Percentiles rank a stretch among this genome's conserved stretches.
Conservation (phyloP, 2,113 vertebrate genomes). For the Ptyas mucosa region DNA sequence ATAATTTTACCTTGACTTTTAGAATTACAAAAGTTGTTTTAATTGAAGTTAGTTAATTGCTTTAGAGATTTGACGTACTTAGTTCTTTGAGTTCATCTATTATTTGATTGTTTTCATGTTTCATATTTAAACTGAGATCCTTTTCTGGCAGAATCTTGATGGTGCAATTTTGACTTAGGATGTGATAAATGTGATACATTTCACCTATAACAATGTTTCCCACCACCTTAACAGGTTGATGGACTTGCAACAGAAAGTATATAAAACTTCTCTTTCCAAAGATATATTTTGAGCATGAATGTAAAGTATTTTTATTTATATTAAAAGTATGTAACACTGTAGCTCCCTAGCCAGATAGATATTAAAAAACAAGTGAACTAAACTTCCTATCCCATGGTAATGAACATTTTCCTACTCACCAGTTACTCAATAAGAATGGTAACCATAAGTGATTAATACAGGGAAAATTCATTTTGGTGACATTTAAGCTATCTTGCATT, state of each 20-base stretch:
- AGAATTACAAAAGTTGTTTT: conserved; percentile 30
- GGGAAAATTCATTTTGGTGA: background rate
- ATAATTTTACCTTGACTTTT: background rate
- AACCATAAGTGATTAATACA: background rate
- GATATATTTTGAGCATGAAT: background rate
- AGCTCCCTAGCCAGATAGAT: background rate
- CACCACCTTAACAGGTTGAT: background rate
- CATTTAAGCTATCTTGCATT: background rate
- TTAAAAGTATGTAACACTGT: background rate
- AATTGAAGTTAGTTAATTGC: background rate
- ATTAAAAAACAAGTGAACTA: background rate
- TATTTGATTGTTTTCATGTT: background rate
- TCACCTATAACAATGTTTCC: background rate
- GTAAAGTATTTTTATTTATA: background rate
- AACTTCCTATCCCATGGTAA: background rate
- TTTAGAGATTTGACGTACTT: conserved; percentile 1
- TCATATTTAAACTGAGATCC: background rate
- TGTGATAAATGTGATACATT: background rate
- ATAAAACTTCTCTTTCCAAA: background rate
- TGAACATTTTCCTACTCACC: background rate
- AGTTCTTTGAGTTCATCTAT: conserved; percentile 2
- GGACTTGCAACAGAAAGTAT: background rate
- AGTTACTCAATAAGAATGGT: background rate
- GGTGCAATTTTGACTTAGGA: background rate
- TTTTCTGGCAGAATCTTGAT: background rate